Base-by-base conservation (phyloP, 35 echinoderm and acorn worm species). In the Lytechinus pictus region DNA sequence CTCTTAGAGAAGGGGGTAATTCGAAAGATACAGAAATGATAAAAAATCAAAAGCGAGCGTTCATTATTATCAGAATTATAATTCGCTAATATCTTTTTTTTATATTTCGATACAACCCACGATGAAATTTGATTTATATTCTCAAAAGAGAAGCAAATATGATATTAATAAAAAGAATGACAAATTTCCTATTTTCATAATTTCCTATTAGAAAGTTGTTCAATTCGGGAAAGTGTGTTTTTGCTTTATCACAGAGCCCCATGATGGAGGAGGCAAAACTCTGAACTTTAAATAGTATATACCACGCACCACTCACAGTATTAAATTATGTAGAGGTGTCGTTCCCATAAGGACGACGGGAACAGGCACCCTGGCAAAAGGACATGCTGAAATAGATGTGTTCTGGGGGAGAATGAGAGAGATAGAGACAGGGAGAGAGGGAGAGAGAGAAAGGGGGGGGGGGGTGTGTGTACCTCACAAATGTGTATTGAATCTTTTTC, bases 301-400 rank as follows among this genome's bases (percentile, higher is more conserved):
- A 79, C 66, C 66, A 79, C 66, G 66, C 16, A 79, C 19, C 66
- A 79, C 66, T 79, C 66, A 79, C 19, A 16, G 16, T 79, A 79
- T 79, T 79, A 79, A 79, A 79, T 79, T n/a, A 79, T 79, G 66
- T 24, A 79, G 12, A 79, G 66, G 66, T 79, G 66, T n/a, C 66
- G 66, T 79, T 79, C 66, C 66, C 12, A 24, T 24, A n/a, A 79
- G 66, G 21, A n/a, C 6, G 16, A 24, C 7, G 66, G 19, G 66
- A 79, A 24, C 19, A 79, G 66, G 8, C 16, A 79, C n/a, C 6
- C 3, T 79, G 66, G 21, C 56, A 79, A 79, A 6, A 14, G 19
- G 66, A 79, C 21, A 19, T 24, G n/a, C 66, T 24, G 66, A 79
- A 79, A 79, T 79, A 16, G 66, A 79, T 79, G 66, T 79, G 66